Evolutionary conservation across 2,797 vertebrate species (phyloP), one percentile per base, ranked within the genome.

Genomic region (Dromococcyx pavoninus): DNA sequence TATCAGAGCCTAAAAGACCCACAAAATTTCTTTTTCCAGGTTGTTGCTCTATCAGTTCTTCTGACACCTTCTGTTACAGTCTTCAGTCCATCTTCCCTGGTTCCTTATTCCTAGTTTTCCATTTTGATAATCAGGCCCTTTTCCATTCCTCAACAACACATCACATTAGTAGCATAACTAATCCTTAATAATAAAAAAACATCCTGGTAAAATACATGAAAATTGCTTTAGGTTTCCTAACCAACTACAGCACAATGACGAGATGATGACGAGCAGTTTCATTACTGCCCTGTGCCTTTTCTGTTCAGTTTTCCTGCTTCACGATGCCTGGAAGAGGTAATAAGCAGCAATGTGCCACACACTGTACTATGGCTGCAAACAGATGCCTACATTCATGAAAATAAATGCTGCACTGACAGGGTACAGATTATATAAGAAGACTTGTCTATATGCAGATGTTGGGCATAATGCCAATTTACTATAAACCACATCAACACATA

Each of bases 331-430:
- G 28, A 61, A 82, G 85, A 86, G 24, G 54, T 66, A 88, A 83
- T 46, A 93, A 74, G 65, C 37, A 86, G 21, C 65, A 74, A 50
- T 25, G 72, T 54, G 44, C 64, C 15, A 3, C 46, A 32, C 33
- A 39, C 43, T 48, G 44, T 16, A 30, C 54, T 56, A 24, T 17
- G 32, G 85, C 5, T 37, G 21, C 43, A 87, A 96, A 89, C 39
- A 94, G 50, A 89, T 88, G 76, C 62, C 73, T 86, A 30, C 27
- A 13, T 78, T 75, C 79, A 75, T 32, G 70, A 93, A 83, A 93
- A 91, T 24, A 89, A 91, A 74, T 35, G 62, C 73, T 75, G 67
- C 39, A 48, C 28, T 62, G 70, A 86, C 66, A 86, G 37, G 25
- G 51, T 69, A 65, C 11, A 73, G 74, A 66, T 35, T 56, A 75